Percentiles rank a stretch among this genome's conserved stretches.
phyloP scores from a whole-genome alignment of 2,797 vertebrate genomes.

The Pseudochirops corinnae region DNA sequence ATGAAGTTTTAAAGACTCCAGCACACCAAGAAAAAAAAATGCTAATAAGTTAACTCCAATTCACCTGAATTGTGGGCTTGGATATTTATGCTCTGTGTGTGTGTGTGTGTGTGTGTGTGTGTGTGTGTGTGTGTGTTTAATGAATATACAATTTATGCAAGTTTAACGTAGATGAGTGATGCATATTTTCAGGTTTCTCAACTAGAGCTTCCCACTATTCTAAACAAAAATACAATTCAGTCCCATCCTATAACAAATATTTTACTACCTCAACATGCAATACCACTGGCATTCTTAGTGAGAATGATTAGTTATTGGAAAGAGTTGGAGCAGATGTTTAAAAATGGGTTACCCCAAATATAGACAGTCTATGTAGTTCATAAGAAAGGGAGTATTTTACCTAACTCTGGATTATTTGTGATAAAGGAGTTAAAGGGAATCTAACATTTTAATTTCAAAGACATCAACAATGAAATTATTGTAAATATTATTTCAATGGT shows the following conservation, averaged over 20 bases:
- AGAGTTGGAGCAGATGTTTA: neutral
- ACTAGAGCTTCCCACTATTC: neutral
- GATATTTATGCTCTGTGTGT: neutral
- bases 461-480: neutral
- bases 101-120: neutral
- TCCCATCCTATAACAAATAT: neutral
- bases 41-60: neutral
- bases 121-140: neutral
- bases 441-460: slow-evolving; percentile 12
- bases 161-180: neutral
- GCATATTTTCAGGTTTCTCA: neutral
- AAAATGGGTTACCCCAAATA: neutral
- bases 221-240: neutral
- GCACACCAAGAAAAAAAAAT: neutral
- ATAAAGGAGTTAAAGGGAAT: neutral
- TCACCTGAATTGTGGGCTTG: slow-evolving; percentile 14
- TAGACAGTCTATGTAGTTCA: neutral
- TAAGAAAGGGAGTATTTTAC: neutral
- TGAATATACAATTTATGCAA: neutral
- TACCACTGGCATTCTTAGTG: neutral
- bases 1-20: slow-evolving; percentile 22
- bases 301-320: slow-evolving; percentile 2
- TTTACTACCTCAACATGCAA: neutral
- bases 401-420: slow-evolving; percentile 23
- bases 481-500: neutral